Evolutionary conservation across 2,797 vertebrate species (phyloP).

Genomic region (Argyrosomus regius): DNA sequence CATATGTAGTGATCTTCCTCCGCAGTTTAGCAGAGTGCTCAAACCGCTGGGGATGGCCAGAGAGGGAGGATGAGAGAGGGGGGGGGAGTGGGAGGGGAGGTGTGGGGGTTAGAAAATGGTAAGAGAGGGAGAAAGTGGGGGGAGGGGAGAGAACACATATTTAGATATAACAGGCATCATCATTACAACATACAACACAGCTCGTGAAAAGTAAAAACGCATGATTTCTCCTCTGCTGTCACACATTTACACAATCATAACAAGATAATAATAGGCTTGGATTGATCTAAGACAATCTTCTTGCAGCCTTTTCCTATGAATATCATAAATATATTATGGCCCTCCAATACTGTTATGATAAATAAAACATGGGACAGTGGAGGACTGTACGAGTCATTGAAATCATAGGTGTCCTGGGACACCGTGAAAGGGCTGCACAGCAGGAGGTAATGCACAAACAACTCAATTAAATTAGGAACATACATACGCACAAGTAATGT

Average conservation of each 20-base stretch:
- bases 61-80: conserved; percentile 23
- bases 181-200: conserved; percentile 25
- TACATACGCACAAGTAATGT: conserved; percentile 21
- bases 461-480: conserved; percentile 49
- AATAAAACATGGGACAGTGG: conserved; percentile 71
- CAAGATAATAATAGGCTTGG: conserved; percentile 32
- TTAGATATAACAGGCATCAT: conserved; percentile 63
- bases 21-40: conserved; percentile 99
- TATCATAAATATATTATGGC: conserved; percentile 70
- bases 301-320: conserved; percentile 53
- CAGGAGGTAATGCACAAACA: conserved; percentile 49
- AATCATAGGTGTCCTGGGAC: conserved; percentile 61
- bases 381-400: conserved; percentile 48
- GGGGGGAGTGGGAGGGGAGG: neutral
- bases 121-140: conserved; percentile 12
- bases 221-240: conserved; percentile 24
- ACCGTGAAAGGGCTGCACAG: conserved; percentile 41
- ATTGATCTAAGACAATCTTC: conserved; percentile 51
- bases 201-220: conserved; percentile 10
- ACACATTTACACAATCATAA: conserved; percentile 37
- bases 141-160: conserved; percentile 46
- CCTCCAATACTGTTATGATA: conserved; percentile 54
- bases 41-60: conserved; percentile 89
- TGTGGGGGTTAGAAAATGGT: conserved; percentile 19
- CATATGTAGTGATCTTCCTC: conserved; percentile 98